phyloP scores from a whole-genome alignment of 2,113 vertebrate genomes.

The Cyprinodon tularosa region DNA sequence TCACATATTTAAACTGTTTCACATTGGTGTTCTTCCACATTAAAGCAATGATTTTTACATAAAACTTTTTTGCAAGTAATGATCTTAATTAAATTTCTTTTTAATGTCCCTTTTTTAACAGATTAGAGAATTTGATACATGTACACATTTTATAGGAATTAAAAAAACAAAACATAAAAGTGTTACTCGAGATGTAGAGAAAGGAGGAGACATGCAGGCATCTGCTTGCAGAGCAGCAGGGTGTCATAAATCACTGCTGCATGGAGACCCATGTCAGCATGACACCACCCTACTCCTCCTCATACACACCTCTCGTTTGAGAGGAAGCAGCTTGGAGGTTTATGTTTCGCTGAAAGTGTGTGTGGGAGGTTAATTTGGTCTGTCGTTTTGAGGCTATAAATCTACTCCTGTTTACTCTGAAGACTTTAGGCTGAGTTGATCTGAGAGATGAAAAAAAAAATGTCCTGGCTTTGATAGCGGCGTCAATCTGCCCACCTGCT shows the following conservation, averaged over 20 bases:
- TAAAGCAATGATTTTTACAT: no score
- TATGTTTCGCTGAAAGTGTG: slow-evolving; percentile 40
- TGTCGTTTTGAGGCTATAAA: slow-evolving; percentile 56
- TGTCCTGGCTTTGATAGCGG: neutral
- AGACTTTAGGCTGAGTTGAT: neutral
- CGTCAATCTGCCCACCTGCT: neutral
- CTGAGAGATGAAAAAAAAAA: neutral
- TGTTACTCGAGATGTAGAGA: neutral
- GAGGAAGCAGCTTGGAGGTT: slow-evolving; percentile 44
- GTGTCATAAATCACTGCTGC: slow-evolving; percentile 45
- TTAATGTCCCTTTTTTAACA: neutral
- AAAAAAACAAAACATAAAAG: neutral
- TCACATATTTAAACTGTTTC: no score
- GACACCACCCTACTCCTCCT: neutral
- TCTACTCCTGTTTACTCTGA: slow-evolving; percentile 13
- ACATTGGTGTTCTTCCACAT: neutral
- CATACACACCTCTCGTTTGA: neutral
- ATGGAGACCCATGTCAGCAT: slow-evolving; percentile 33
- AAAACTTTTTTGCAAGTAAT: no score
- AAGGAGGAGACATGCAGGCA: neutral
- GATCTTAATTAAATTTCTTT: neutral
- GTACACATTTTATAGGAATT: neutral
- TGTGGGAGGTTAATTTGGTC: slow-evolving; percentile 22
- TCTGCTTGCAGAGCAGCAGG: slow-evolving; percentile 9
- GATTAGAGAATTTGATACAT: neutral